A percentile compares a stretch with the other conserved stretches of the same genome.
phyloP scores from a whole-genome alignment of 1,140 invertebrate species.

The Geopemphigus sp. region DNA sequence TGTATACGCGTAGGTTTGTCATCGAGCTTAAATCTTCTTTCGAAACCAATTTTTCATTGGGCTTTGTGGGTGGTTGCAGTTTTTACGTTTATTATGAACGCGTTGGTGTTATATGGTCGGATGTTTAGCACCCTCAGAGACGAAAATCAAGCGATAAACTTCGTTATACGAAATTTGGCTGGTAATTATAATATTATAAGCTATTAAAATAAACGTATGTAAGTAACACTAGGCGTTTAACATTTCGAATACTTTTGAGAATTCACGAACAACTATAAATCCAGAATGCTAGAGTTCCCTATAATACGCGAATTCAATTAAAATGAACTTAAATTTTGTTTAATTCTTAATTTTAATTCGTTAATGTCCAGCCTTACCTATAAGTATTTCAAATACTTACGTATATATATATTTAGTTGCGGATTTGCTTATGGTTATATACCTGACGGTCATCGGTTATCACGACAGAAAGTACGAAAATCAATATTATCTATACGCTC shows the following conservation, averaged over 20 bases:
- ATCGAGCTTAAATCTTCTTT: slow-evolving; percentile 66
- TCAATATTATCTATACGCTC: slow-evolving; percentile 64
- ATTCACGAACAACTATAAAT: too few species aligned
- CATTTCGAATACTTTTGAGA: too few species aligned
- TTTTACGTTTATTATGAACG: slow-evolving; percentile 67
- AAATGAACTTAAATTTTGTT: too few species aligned
- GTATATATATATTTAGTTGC: slow-evolving; percentile 58
- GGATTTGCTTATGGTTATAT: slow-evolving; percentile 77
- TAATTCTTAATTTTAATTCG: too few species aligned
- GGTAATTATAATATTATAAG: slow-evolving; percentile 55
- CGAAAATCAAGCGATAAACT: slow-evolving; percentile 58
- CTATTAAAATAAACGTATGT: not conserved
- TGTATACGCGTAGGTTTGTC: slow-evolving; percentile 60
- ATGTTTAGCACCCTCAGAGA: slow-evolving; percentile 64
- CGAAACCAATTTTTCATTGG: slow-evolving; percentile 63
- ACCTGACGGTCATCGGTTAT: slow-evolving; percentile 69
- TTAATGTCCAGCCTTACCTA: too few species aligned
- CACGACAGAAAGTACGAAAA: slow-evolving; percentile 67
- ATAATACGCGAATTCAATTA: too few species aligned
- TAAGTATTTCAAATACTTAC: too few species aligned
- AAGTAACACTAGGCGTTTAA: too few species aligned
- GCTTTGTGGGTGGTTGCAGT: slow-evolving; percentile 72
- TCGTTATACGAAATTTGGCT: slow-evolving; percentile 72
- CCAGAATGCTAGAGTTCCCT: too few species aligned
- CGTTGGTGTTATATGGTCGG: slow-evolving; percentile 68